Conservation (phyloP, 2,113 vertebrate species). For the Numenius arquata region DNA sequence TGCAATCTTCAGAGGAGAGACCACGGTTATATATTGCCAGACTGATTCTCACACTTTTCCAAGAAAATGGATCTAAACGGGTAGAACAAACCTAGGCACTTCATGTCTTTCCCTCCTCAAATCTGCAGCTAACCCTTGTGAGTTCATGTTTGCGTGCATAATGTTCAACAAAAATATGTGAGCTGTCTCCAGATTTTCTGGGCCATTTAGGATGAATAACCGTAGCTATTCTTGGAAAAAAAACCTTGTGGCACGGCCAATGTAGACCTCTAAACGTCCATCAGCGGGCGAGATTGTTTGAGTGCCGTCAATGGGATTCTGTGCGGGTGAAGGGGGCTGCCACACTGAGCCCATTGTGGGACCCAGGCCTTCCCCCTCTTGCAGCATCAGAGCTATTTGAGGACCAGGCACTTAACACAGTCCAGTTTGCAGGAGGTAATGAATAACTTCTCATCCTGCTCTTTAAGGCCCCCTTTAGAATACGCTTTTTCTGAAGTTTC, state of each 20-base stretch:
- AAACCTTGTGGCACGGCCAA: background rate
- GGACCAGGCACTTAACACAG: constrained; percentile 14
- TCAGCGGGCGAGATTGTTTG: background rate
- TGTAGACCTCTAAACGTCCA: background rate
- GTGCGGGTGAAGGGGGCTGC: background rate
- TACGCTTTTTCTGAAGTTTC: constrained; percentile 22
- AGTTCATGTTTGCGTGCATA: background rate
- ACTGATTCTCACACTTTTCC: background rate
- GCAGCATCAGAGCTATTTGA: constrained; percentile 30
- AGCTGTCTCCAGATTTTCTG: constrained; percentile 63
- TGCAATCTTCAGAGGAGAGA: background rate
- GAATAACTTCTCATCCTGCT: constrained; percentile 58
- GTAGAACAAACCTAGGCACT: background rate
- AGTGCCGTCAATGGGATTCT: constrained; percentile 42
- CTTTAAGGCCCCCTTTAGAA: constrained; percentile 41
- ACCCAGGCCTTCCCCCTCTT: constrained; percentile 1
- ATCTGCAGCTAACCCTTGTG: background rate
- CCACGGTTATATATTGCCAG: background rate
- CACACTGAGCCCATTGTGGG: constrained; percentile 51
- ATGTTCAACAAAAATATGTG: constrained; percentile 25
- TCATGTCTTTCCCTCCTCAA: background rate
- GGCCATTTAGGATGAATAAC: constrained; percentile 63
- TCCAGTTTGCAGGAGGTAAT: constrained; percentile 37
- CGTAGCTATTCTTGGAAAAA: background rate
- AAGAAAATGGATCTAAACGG: background rate